These are phyloP conservation scores for Frankliniella fusca DNA, from an alignment of 2,888 invertebrate species.

Conservation along the genomic window DNA sequence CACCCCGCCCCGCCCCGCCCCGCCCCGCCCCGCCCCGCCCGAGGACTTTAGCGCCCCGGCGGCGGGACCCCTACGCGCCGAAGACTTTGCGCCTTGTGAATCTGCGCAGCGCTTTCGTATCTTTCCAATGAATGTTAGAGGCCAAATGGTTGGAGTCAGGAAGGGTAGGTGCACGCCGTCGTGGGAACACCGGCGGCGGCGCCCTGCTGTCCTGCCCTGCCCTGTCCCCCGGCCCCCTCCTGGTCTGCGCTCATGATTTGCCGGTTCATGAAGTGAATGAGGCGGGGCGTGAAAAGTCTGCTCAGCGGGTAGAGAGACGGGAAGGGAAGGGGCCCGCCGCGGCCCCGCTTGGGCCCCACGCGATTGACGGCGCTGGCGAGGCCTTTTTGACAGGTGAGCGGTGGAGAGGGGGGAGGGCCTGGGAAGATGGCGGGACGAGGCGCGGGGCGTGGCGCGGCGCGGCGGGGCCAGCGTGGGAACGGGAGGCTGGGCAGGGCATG, in stretches of 20 bases:
- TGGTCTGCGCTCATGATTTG: no score
- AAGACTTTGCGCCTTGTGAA: no score
- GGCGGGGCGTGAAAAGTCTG: background rate
- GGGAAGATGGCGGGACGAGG: background rate
- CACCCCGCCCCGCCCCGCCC: background rate
- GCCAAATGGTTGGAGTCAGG: no score
- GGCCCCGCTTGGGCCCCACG: background rate
- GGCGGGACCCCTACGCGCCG: no score
- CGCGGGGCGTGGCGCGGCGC: no score
- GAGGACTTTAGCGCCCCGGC: no score
- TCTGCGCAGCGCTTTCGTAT: no score
- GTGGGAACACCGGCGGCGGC: background rate
- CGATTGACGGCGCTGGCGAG: background rate
- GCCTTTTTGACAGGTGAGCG: slow-evolving; percentile 6
- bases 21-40: no score
- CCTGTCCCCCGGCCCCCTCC: no score
- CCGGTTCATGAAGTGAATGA: background rate
- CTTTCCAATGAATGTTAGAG: no score
- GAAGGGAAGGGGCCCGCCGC: background rate
- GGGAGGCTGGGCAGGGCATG: background rate
- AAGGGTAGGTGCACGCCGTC: background rate
- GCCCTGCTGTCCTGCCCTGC: no score
- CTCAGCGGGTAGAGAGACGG: no score
- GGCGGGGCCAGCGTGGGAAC: background rate
- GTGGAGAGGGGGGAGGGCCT: background rate